A percentile compares a stretch with the other conserved stretches of the same genome.
Evolutionary conservation across 2,888 invertebrate genomes (phyloP).

Genomic region (Harpalus rubripes): DNA sequence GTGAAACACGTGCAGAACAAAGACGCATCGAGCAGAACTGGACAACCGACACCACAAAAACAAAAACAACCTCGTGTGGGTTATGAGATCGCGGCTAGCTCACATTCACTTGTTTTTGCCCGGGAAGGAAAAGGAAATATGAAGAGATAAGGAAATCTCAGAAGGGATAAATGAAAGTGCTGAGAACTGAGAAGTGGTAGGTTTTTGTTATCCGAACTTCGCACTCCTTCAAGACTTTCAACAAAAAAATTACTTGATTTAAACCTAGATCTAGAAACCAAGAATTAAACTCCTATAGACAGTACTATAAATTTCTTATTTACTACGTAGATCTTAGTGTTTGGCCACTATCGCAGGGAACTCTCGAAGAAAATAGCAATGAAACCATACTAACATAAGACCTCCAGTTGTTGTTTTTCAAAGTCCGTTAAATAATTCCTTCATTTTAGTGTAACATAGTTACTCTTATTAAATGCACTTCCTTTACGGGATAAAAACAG

Average conservation of each 20-base stretch:
- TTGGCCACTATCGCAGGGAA: too few species aligned
- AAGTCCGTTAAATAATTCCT: too few species aligned
- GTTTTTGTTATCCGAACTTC: constrained; percentile 27
- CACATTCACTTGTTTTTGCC: constrained; percentile 41
- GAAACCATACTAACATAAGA: too few species aligned
- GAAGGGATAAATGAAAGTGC: constrained; percentile 33
- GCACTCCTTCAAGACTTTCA: constrained; percentile 10
- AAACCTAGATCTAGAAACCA: background rate
- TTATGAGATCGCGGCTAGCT: constrained; percentile 36
- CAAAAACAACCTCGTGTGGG: constrained; percentile 34
- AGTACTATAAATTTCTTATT: too few species aligned
- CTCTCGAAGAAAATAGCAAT: too few species aligned
- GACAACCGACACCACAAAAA: constrained; percentile 19
- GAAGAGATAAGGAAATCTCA: constrained; percentile 45
- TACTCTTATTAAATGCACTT: too few species aligned
- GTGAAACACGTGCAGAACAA: constrained; percentile 42
- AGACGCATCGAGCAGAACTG: constrained; percentile 15
- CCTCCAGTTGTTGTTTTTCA: too few species aligned
- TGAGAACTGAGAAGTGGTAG: constrained; percentile 28
- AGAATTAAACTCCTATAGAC: background rate
- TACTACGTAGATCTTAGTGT: too few species aligned
- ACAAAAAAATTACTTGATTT: background rate
- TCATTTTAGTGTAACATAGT: too few species aligned
- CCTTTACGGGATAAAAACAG: too few species aligned
- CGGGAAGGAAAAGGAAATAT: constrained; percentile 41